These are phyloP conservation scores for Heteropelma amictum DNA, from an alignment of 2,888 invertebrate species.

Conservation along the genomic window DNA sequence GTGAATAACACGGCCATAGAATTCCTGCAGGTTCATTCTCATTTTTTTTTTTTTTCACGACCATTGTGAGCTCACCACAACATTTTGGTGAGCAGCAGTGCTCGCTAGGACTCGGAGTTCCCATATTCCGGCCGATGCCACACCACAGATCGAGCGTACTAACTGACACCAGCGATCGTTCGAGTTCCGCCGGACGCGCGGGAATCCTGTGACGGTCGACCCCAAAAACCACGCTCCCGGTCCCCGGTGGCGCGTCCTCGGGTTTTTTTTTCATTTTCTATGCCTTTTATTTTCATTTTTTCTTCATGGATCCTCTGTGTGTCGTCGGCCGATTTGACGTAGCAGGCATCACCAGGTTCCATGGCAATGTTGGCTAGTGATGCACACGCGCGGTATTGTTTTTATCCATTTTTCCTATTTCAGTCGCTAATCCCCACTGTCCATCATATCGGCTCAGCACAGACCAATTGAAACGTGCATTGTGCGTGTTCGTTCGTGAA, in stretches of 20 bases:
- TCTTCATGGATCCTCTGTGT: neutral
- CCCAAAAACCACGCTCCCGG: constrained; percentile 50
- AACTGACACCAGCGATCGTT: constrained; percentile 44
- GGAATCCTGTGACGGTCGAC: constrained; percentile 41
- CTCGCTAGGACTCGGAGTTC: neutral
- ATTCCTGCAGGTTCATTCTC: neutral
- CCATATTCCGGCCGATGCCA: constrained; percentile 4
- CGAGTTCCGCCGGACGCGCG: constrained; percentile 31
- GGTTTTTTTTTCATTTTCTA: constrained; percentile 6
- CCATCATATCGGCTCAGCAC: constrained; percentile 61
- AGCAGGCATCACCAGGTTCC: constrained; percentile 38
- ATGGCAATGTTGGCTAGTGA: constrained; percentile 43
- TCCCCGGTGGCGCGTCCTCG: constrained; percentile 30
- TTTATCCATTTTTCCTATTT: constrained; percentile 4
- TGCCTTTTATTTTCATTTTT: constrained; percentile 8
- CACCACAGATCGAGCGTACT: constrained; percentile 51
- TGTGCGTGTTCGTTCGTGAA: constrained; percentile 63
- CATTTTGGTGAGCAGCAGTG: neutral
- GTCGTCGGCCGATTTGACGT: neutral
- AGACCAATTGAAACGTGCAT: constrained; percentile 68
- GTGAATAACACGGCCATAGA: neutral
- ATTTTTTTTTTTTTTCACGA: neutral
- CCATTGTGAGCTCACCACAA: constrained; percentile 18
- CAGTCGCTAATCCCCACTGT: constrained; percentile 44
- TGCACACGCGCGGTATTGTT: constrained; percentile 16